Conservation (phyloP, 2,888 invertebrate species). For the Tetrapedia diversipes region DNA sequence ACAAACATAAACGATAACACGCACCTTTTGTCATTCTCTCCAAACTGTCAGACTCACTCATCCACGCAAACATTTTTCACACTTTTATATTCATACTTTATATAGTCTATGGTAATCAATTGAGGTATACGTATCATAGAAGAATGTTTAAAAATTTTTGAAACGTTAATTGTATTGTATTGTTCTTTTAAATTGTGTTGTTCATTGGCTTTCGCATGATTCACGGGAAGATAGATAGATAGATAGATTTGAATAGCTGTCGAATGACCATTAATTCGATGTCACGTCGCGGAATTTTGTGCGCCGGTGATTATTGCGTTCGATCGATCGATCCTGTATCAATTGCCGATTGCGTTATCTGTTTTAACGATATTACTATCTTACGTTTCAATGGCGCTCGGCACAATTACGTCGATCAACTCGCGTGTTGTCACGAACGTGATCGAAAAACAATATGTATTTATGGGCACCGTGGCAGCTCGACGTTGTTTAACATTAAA, state of each 20-base stretch:
- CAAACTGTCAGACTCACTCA: no score
- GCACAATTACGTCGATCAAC: conserved; percentile 23
- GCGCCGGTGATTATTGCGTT: conserved; percentile 19
- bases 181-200: background rate
- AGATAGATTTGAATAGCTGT: conserved; percentile 19
- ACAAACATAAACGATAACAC: no score
- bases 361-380: conserved; percentile 19
- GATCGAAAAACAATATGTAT: conserved; percentile 47
- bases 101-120: no score
- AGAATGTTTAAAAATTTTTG: no score
- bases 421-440: background rate
- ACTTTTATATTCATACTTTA: no score
- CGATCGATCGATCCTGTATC: conserved; percentile 18
- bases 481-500: conserved; percentile 30
- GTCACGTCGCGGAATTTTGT: conserved; percentile 23
- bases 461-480: background rate
- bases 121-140: no score
- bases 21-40: no score
- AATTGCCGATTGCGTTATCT: conserved; percentile 24
- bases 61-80: no score
- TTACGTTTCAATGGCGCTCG: conserved; percentile 37
- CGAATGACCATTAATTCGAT: conserved; percentile 13
- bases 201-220: conserved; percentile 10
- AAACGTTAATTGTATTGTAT: background rate
- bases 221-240: background rate